Conservation (phyloP, 2,888 invertebrate genomes). For the Watsonalla cultraria region DNA sequence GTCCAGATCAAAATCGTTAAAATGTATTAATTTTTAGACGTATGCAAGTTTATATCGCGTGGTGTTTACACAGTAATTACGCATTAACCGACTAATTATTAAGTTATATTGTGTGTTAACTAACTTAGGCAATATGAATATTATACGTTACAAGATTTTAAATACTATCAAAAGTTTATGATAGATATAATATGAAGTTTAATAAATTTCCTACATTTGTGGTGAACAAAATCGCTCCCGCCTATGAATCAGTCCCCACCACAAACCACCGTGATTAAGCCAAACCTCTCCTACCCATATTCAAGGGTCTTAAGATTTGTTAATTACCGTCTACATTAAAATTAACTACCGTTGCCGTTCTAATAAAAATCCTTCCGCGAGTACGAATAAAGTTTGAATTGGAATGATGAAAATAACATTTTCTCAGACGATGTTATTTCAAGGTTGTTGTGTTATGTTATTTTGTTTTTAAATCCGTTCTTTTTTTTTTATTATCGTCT, state of each 20-base stretch:
- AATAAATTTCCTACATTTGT: background rate
- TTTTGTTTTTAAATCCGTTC: no score
- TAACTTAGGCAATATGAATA: no score
- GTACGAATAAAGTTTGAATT: constrained; percentile 22
- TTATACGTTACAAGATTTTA: background rate
- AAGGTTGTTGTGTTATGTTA: background rate
- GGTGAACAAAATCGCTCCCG: background rate
- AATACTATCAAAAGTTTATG: background rate
- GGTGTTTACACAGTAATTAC: no score
- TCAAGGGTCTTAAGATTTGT: constrained; percentile 69
- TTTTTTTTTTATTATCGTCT: no score
- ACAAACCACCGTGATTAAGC: constrained; percentile 45
- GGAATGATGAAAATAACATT: constrained; percentile 14
- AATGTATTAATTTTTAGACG: no score
- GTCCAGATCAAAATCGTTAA: no score
- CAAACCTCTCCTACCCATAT: constrained; percentile 51
- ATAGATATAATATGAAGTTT: no score
- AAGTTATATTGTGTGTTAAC: no score
- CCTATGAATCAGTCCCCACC: constrained; percentile 14
- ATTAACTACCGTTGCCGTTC: constrained; percentile 61
- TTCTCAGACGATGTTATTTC: background rate
- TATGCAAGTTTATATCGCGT: no score
- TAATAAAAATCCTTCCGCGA: constrained; percentile 46
- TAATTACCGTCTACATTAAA: constrained; percentile 71
- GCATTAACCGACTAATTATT: no score